These are phyloP conservation scores for Anguilla anguilla DNA, from an alignment of 2,797 vertebrate genomes.

Conservation along the genomic window DNA sequence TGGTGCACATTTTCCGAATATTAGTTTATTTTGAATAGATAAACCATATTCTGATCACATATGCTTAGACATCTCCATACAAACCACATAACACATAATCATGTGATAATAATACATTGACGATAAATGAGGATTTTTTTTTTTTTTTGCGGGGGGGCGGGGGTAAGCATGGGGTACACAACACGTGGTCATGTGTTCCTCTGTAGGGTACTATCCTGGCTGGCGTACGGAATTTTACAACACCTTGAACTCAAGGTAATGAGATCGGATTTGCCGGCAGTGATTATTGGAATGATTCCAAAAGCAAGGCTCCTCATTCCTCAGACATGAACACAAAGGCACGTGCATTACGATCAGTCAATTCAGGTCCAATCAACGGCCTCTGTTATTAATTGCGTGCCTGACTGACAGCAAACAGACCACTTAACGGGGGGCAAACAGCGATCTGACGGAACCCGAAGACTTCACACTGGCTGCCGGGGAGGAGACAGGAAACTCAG, in stretches of 20 bases:
- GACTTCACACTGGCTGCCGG: not conserved
- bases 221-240: not conserved
- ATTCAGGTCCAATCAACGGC: slow-evolving; percentile 17
- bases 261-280: not conserved
- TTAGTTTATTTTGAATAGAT: not conserved
- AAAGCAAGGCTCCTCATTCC: not conserved
- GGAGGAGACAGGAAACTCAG: not conserved
- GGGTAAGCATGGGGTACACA: not conserved
- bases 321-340: not conserved
- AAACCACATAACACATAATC: not conserved
- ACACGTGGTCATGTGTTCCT: no score
- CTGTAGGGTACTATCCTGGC: not conserved
- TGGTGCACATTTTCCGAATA: not conserved
- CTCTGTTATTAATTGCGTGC: slow-evolving; percentile 46
- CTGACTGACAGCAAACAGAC: slow-evolving; percentile 37
- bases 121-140: not conserved
- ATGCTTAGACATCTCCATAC: not conserved
- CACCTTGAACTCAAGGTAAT: not conserved
- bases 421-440: slow-evolving; percentile 19
- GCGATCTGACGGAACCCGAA: slow-evolving; percentile 26
- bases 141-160: no score
- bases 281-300: not conserved
- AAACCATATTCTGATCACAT: not conserved
- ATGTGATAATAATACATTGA: not conserved
- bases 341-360: slow-evolving; percentile 35